A percentile compares a stretch with the other conserved stretches of the same genome.
These are phyloP conservation scores for Heliconius nattereri DNA, from an alignment of 1,140 invertebrate species.

Conservation along the genomic window DNA sequence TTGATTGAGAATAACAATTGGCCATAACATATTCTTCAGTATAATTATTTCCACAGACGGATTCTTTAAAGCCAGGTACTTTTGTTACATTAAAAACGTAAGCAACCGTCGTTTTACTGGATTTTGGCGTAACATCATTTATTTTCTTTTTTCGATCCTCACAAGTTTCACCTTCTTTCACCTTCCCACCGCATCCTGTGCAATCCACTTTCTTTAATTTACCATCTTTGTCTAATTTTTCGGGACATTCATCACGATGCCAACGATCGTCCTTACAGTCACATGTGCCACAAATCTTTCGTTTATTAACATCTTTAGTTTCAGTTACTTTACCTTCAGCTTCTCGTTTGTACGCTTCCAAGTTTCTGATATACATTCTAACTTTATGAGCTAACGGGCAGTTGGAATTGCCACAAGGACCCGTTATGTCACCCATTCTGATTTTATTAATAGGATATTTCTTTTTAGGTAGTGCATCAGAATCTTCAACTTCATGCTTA, in stretches of 20 bases:
- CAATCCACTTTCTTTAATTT: constrained; percentile 50
- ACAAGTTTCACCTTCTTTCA: constrained; percentile 58
- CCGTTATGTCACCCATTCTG: constrained; percentile 72
- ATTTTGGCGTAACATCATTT: constrained; percentile 53
- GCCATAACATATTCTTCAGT: constrained; percentile 37
- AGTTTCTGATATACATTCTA: constrained; percentile 67
- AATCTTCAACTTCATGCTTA: constrained; percentile 43
- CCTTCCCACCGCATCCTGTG: constrained; percentile 59
- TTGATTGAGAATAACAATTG: constrained; percentile 32
- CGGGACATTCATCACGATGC: constrained; percentile 65
- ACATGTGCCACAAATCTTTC: constrained; percentile 70
- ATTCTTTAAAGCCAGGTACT: constrained; percentile 53
- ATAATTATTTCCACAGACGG: constrained; percentile 43
- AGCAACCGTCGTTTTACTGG: constrained; percentile 55
- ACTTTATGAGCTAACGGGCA: constrained; percentile 73
- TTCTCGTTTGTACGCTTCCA: constrained; percentile 66
- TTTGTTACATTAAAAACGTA: constrained; percentile 60
- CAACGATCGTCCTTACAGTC: constrained; percentile 71
- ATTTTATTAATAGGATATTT: constrained; percentile 70
- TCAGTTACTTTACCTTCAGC: constrained; percentile 49
- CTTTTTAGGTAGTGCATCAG: constrained; percentile 44
- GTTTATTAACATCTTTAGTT: constrained; percentile 48
- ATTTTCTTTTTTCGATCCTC: constrained; percentile 58
- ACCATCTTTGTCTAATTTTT: constrained; percentile 38
- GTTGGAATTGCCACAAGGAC: constrained; percentile 72